Conservation (phyloP, 2,888 invertebrate species). For the Rhagonycha fulva region DNA sequence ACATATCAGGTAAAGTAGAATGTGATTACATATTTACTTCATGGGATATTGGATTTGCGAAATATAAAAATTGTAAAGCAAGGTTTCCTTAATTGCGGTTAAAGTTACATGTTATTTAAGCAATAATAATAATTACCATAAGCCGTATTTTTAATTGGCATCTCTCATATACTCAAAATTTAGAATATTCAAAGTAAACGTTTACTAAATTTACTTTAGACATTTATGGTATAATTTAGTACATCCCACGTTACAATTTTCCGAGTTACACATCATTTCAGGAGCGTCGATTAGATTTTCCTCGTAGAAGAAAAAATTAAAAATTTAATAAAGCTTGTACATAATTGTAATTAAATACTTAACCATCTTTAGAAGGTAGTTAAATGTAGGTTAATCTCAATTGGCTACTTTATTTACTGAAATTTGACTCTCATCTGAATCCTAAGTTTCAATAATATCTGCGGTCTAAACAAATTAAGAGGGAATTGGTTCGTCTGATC, state of each 20-base stretch:
- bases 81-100: neutral
- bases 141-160: neutral
- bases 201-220: neutral
- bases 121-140: neutral
- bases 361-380: too few species aligned
- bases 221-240: neutral
- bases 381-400: too few species aligned
- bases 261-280: neutral
- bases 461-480: too few species aligned
- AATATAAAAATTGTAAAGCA: neutral
- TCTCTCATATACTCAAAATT: too few species aligned
- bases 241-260: neutral
- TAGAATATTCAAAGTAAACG: neutral
- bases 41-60: neutral
- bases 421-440: too few species aligned
- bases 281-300: neutral
- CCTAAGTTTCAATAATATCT: too few species aligned
- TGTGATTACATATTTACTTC: neutral
- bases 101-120: neutral
- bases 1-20: neutral
- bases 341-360: too few species aligned
- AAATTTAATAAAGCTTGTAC: neutral
- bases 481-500: too few species aligned
- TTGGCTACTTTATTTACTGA: too few species aligned
- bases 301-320: neutral